phyloP scores from a whole-genome alignment of 2,797 vertebrate genomes.

The Leontocebus nigricollis region DNA sequence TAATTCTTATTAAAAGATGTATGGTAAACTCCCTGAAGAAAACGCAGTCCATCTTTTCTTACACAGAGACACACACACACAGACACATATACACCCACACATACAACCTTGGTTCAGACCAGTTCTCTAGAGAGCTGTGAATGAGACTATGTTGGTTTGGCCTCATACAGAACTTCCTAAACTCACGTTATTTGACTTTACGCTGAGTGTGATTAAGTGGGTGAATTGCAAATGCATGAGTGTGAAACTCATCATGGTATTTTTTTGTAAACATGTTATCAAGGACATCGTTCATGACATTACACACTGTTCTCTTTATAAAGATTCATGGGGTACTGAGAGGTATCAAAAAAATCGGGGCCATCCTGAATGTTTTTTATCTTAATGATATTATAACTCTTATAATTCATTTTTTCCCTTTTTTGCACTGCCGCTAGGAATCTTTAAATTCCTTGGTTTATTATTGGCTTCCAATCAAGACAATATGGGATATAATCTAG shows the following conservation, averaged over 20 bases:
- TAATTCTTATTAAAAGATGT: not conserved
- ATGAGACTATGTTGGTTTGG: not conserved
- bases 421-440: not conserved
- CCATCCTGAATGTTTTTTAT: not conserved
- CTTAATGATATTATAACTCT: not conserved
- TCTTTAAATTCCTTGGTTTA: not conserved
- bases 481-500: not conserved
- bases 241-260: not conserved
- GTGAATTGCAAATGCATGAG: not conserved
- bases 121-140: not conserved
- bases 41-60: not conserved
- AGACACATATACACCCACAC: not conserved
- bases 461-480: not conserved
- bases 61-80: too few relatives aligned
- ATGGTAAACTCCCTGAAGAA: not conserved
- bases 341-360: not conserved
- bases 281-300: not conserved
- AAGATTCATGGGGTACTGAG: not conserved
- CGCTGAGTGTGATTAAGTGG: not conserved
- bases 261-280: not conserved
- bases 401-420: not conserved
- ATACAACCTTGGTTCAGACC: not conserved
- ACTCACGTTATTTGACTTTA: not conserved
- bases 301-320: not conserved
- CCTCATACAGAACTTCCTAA: not conserved